Percentiles rank a stretch among this genome's conserved stretches.
Conservation (phyloP, 1,140 invertebrate genomes). For the Panagrolaimus sp. region DNA sequence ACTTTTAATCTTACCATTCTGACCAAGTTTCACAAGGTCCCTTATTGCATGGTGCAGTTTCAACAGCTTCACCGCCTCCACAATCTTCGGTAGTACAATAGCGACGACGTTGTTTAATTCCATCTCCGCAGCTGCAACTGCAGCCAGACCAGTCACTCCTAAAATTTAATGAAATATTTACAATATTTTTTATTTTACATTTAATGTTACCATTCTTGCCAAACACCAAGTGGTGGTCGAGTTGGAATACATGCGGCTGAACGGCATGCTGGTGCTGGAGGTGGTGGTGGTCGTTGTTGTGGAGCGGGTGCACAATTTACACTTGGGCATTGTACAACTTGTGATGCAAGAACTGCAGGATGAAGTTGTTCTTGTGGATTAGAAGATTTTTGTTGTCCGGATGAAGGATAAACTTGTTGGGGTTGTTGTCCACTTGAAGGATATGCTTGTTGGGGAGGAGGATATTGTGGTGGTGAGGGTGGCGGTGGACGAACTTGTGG, state of each 20-base stretch:
- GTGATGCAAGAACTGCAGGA: conserved; percentile 29
- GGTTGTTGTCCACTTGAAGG: conserved; percentile 25
- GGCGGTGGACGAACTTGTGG: conserved; percentile 6
- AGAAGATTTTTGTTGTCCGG: conserved; percentile 7
- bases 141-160: conserved; percentile 27
- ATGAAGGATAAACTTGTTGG: conserved; percentile 22
- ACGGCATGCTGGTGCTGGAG: conserved; percentile 16
- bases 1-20: conserved; percentile 20
- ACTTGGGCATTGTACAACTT: conserved; percentile 27
- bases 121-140: conserved; percentile 38
- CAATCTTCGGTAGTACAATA: conserved; percentile 32
- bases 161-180: too few relatives aligned
- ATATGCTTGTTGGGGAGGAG: conserved; percentile 25
- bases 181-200: too few relatives aligned
- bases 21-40: conserved; percentile 39
- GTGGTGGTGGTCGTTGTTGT: conserved; percentile 12
- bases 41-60: conserved; percentile 28
- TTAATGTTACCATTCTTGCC: conserved; percentile 37
- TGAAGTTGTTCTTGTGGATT: conserved; percentile 27
- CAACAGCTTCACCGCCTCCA: conserved; percentile 17
- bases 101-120: conserved; percentile 29
- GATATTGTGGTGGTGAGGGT: conserved; percentile 17
- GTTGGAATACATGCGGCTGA: conserved; percentile 8
- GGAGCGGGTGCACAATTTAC: background rate
- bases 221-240: conserved; percentile 18